These are phyloP conservation scores for Crotalus horridus DNA, from an alignment of 2,113 vertebrate genomes.

Conservation along the genomic window DNA sequence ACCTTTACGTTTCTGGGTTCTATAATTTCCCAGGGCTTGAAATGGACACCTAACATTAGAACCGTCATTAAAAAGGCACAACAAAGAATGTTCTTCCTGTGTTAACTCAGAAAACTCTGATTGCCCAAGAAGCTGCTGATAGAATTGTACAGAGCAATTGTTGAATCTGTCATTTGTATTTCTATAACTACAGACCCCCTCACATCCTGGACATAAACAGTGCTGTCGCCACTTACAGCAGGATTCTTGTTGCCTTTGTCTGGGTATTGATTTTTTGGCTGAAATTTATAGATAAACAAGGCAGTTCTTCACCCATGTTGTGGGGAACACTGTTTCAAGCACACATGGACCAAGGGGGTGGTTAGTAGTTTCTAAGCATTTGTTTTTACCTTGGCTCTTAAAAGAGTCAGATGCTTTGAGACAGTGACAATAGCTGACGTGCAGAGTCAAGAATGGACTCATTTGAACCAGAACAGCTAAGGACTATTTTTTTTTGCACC, in stretches of 20 bases:
- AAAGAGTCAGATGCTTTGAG: constrained; percentile 3
- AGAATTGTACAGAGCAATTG: too few relatives aligned
- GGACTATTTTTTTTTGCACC: background rate
- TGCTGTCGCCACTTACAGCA: too few relatives aligned
- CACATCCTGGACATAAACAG: too few relatives aligned
- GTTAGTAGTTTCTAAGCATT: background rate
- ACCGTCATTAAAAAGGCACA: too few relatives aligned
- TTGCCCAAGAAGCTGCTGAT: too few relatives aligned
- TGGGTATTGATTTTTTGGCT: background rate
- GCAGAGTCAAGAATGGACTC: background rate
- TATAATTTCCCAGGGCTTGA: too few relatives aligned
- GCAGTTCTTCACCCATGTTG: background rate
- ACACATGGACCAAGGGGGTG: background rate
- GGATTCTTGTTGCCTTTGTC: background rate
- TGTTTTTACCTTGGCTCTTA: background rate
- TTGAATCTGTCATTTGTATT: too few relatives aligned
- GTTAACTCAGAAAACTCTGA: too few relatives aligned
- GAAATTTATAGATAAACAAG: background rate
- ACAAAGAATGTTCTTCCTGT: too few relatives aligned
- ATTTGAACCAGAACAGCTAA: background rate
- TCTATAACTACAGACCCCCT: too few relatives aligned
- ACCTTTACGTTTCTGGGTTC: too few relatives aligned
- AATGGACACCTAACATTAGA: too few relatives aligned
- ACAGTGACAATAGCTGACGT: background rate
- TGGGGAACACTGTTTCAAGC: background rate